Base-by-base conservation (phyloP, 2,113 vertebrate genomes). In the Aptenodytes forsteri region DNA sequence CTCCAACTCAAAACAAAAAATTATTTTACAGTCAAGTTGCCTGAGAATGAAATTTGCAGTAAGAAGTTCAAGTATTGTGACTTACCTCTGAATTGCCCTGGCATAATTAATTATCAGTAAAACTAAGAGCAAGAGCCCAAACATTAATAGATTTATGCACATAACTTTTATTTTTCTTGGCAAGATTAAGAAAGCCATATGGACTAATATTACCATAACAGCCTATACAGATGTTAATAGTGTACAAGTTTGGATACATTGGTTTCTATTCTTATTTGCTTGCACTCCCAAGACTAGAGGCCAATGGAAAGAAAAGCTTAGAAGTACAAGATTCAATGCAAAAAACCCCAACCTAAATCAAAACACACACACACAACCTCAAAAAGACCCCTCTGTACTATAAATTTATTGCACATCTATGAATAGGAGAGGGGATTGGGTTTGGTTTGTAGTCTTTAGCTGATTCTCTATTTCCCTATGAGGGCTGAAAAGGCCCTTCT, bases 341-440 rank as follows among this genome's bases (percentile, higher is more conserved):
- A 76, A n/a, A 71, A 56, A 47, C 13, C 6, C 42, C 8, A 42
- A 30, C 13, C 36, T 36, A 36, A 36, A 36, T 36, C 8, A 67
- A 55, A 82, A n/a, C 0, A 1, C 1, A 8, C 3, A 10, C 2
- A 1, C 0, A 5, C n/a, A 34, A 16, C 40, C 36, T 64, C 18
- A 30, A 36, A 38, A 50, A 30, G 2, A 2, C 3, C 9, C 4
- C 6, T 0, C 25, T 25, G 13, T 30, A 19, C 18, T 62, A 26
- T n/a, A 9, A 2, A 13, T 3, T 66, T 73, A 52, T 54, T 79
- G 20, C 5, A 36, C 6, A 66, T 44, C 9, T 34, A 2, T 42
- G 19, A 71, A 36, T 4, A 72, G 5, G 16, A 52, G 10, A 47
- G 2, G 10, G 4, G 3, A 26, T 18, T 61, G 17, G 5, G 11